Percentiles rank a stretch among this genome's conserved stretches.
Conservation (phyloP, 2,113 vertebrate species). For the Campylomormyrus numenius region DNA sequence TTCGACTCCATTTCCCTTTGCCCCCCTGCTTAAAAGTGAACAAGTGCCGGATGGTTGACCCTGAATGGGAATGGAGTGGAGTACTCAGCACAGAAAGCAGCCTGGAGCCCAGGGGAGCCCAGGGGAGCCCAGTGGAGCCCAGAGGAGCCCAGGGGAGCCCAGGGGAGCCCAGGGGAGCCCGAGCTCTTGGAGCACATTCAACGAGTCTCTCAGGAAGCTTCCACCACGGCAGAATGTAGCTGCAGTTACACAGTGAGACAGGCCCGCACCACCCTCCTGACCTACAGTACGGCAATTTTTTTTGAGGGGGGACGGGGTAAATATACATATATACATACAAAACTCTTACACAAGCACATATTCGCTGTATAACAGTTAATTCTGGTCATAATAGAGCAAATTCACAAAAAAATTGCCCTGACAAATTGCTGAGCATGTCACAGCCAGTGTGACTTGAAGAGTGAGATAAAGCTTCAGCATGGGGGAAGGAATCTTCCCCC, state of each 20-base stretch:
- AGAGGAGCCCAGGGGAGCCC: background rate
- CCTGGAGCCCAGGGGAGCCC: background rate
- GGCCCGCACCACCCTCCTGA: background rate
- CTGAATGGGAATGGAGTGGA: background rate
- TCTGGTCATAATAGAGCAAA: background rate
- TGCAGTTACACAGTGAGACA: background rate
- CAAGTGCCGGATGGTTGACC: slow-evolving; percentile 5
- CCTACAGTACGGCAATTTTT: background rate
- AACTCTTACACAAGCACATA: background rate
- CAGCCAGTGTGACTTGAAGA: background rate
- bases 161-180: no score
- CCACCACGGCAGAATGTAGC: no score
- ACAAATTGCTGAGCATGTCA: background rate
- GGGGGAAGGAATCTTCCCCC: background rate
- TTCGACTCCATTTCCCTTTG: slow-evolving; percentile 4
- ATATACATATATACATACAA: background rate
- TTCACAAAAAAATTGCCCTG: background rate
- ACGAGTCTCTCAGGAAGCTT: background rate
- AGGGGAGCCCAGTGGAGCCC: background rate
- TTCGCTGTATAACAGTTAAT: background rate
- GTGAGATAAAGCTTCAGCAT: background rate
- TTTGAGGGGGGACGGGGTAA: background rate
- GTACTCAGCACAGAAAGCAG: background rate
- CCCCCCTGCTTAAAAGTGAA: slow-evolving; percentile 18
- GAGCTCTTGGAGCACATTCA: background rate